These are phyloP conservation scores for Python bivittatus DNA, from an alignment of 2,113 vertebrate species.

Conservation along the genomic window DNA sequence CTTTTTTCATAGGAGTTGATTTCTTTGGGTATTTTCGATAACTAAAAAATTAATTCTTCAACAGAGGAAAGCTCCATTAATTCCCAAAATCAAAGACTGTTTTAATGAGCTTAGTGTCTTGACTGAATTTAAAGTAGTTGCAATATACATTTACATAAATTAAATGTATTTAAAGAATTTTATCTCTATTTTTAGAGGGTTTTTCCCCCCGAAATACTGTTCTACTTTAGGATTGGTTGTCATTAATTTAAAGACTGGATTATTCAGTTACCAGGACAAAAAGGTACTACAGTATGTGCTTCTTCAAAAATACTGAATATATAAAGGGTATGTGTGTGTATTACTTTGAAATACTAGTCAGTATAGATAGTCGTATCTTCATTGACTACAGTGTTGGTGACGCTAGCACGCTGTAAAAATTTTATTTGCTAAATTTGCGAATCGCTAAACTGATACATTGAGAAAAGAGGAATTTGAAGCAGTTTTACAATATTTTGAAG, in stretches of 20 bases:
- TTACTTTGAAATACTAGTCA: not conserved
- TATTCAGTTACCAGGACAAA: slow-evolving; percentile 10
- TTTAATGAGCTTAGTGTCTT: slow-evolving; percentile 45
- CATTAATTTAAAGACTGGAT: slow-evolving; percentile 11
- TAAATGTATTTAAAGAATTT: slow-evolving; percentile 33
- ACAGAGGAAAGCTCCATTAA: slow-evolving; percentile 29
- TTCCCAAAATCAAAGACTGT: slow-evolving; percentile 43
- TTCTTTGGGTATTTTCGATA: slow-evolving; percentile 24
- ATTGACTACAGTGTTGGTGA: slow-evolving; percentile 12
- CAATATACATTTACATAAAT: slow-evolving; percentile 30
- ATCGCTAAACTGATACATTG: slow-evolving; percentile 19
- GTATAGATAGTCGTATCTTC: not conserved
- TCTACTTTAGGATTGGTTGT: slow-evolving; percentile 20
- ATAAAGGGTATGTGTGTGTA: not conserved
- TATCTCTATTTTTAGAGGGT: slow-evolving; percentile 29
- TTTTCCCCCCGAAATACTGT: slow-evolving; percentile 38
- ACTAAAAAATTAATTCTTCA: slow-evolving; percentile 31
- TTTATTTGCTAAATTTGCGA: not conserved
- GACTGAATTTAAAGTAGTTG: slow-evolving; percentile 45
- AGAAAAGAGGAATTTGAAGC: not conserved
- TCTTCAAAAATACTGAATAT: slow-evolving; percentile 13
- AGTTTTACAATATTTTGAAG: not conserved
- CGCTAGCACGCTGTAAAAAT: slow-evolving; percentile 41
- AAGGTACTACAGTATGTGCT: not conserved
- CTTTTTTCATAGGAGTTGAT: slow-evolving; percentile 31